These are phyloP conservation scores for Pica pica DNA, from an alignment of 2,113 vertebrate genomes.

Conservation along the genomic window DNA sequence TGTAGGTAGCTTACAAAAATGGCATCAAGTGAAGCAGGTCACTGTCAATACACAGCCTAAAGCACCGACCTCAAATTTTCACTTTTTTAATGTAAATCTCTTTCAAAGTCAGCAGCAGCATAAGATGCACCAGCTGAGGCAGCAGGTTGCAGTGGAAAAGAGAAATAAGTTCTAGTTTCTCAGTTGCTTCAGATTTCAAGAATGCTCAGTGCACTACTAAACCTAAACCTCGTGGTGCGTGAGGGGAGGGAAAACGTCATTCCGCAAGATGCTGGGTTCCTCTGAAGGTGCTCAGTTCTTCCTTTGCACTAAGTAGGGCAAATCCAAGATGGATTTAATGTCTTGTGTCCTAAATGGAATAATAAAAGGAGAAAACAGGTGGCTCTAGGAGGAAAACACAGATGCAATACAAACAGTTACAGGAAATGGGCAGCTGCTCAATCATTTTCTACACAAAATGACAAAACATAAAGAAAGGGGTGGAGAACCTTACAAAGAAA, in stretches of 20 bases:
- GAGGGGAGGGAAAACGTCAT: background rate
- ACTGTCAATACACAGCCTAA: background rate
- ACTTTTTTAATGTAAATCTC: background rate
- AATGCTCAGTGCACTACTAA: background rate
- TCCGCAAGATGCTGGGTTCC: rapidly evolving
- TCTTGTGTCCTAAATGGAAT: background rate
- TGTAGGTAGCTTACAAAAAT: background rate
- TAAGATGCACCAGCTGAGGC: background rate
- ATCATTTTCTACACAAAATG: background rate
- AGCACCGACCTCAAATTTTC: rapidly evolving
- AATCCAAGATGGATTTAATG: background rate
- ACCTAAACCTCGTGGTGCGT: background rate
- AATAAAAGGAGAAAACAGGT: background rate
- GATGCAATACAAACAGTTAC: background rate
- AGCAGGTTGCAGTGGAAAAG: background rate
- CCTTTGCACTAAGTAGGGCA: background rate
- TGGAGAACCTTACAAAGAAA: background rate
- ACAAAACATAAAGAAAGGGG: background rate
- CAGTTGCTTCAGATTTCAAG: background rate
- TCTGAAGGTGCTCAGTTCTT: background rate
- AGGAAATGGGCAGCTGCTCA: background rate
- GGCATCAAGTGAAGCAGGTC: background rate
- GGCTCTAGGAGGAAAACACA: background rate
- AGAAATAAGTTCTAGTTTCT: background rate
- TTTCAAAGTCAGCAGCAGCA: background rate